Evolutionary conservation across 2,113 vertebrate genomes (phyloP).

Genomic region (Pitta sordida): DNA sequence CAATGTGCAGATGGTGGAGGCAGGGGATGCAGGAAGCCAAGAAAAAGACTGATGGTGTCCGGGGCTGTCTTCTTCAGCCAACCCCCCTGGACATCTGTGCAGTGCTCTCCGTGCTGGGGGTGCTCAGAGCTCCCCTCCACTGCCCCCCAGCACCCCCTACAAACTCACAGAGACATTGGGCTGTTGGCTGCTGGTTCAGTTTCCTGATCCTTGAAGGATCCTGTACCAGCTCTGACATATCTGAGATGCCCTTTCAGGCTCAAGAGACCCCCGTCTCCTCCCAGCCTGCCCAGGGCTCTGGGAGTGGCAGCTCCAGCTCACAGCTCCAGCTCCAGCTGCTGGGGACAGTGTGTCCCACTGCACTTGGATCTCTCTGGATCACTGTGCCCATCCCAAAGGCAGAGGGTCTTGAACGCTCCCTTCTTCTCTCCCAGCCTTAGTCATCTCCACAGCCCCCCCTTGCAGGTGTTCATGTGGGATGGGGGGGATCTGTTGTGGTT

Average conservation of each 20-base stretch:
- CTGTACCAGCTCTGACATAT: neutral
- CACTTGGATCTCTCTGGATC: neutral
- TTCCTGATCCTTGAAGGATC: neutral
- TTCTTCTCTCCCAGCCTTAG: neutral
- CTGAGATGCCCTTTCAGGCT: neutral
- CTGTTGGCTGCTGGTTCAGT: neutral
- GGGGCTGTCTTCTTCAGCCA: neutral
- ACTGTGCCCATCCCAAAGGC: neutral
- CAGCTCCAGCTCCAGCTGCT: neutral
- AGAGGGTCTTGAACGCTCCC: neutral
- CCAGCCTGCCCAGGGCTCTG: neutral
- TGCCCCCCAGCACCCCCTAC: neutral
- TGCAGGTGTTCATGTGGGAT: neutral
- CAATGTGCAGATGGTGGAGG: neutral
- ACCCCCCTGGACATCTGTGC: rapidly evolving
- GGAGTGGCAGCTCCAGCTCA: neutral
- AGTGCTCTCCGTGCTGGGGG: neutral
- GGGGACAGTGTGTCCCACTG: neutral
- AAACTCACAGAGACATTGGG: neutral
- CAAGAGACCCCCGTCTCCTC: neutral
- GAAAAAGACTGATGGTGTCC: neutral
- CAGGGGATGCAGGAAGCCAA: neutral
- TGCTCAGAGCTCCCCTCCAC: neutral
- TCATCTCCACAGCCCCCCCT: neutral
- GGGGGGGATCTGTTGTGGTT: neutral